Percentiles rank a stretch among this genome's conserved stretches.
Evolutionary conservation across 2,797 vertebrate species (phyloP).

Genomic region (Enteromius mattozi): DNA sequence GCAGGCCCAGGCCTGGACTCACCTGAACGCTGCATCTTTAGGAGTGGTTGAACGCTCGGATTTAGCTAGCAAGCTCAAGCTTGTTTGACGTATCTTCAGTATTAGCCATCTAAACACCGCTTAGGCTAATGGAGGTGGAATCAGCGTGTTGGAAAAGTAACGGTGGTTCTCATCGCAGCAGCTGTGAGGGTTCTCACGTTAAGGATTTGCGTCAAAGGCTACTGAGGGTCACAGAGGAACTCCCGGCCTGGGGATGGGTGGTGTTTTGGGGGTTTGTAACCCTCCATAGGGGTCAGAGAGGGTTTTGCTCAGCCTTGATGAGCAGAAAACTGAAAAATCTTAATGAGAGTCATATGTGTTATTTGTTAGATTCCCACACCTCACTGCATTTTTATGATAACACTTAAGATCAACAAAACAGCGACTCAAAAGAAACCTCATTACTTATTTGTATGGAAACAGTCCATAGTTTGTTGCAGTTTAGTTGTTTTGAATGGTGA

Average conservation of each 20-base stretch:
- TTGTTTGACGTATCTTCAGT: slow-evolving; percentile 36
- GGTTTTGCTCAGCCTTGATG: slow-evolving; percentile 33
- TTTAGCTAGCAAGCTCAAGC: slow-evolving; percentile 48
- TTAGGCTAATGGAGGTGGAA: slow-evolving; percentile 29
- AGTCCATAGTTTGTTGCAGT: not conserved
- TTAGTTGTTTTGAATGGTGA: not conserved
- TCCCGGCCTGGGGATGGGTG: slow-evolving; percentile 24
- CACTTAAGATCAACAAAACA: not conserved
- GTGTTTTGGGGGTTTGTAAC: slow-evolving; percentile 37
- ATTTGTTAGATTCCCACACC: slow-evolving; percentile 36
- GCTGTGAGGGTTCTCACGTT: slow-evolving; percentile 60
- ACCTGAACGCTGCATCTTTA: slow-evolving; percentile 72
- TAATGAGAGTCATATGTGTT: slow-evolving; percentile 55
- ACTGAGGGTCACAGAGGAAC: slow-evolving; percentile 48
- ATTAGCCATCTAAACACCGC: slow-evolving; percentile 12
- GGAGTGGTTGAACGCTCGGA: slow-evolving; percentile 29
- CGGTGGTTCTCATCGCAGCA: slow-evolving; percentile 35
- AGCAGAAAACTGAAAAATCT: slow-evolving; percentile 40
- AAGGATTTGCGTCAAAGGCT: slow-evolving; percentile 44
- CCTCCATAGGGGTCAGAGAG: slow-evolving; percentile 23
- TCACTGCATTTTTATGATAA: slow-evolving; percentile 7
- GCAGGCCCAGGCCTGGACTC: slow-evolving; percentile 83
- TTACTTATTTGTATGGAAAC: not conserved
- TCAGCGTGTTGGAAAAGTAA: not conserved
- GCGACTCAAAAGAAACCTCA: not conserved